Percentiles rank a stretch among this genome's conserved stretches.
These are phyloP conservation scores for Acrossocheilus fasciatus DNA, from an alignment of 2,797 vertebrate species.

Conservation along the genomic window DNA sequence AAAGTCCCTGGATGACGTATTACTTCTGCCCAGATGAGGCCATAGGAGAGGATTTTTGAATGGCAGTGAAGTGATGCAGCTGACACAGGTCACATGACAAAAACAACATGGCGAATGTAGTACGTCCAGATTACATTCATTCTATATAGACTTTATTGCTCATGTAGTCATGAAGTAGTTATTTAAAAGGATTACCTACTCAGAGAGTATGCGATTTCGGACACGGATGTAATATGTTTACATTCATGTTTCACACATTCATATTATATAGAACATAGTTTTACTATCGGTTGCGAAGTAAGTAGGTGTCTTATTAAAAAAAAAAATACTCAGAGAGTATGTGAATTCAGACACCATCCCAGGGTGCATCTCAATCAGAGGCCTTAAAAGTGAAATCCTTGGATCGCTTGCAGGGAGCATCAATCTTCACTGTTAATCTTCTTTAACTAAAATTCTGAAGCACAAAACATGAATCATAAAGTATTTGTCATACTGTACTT, in stretches of 20 bases:
- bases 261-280: not conserved
- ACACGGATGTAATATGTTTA: not conserved
- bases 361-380: not conserved
- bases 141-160: not conserved
- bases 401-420: too few species aligned
- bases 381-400: too few species aligned
- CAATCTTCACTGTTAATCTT: not conserved
- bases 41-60: not conserved
- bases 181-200: not conserved
- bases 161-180: not conserved
- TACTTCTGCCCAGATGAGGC: not conserved
- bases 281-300: not conserved
- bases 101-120: not conserved
- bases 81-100: not conserved
- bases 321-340: too few species aligned
- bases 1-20: not conserved
- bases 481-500: not conserved
- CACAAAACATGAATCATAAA: not conserved
- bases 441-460: not conserved
- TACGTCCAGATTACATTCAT: not conserved
- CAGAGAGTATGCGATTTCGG: not conserved
- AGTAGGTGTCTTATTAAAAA: not conserved
- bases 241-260: too few species aligned
- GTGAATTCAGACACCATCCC: too few species aligned
- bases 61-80: not conserved